These are phyloP conservation scores for Acanthococcus lagerstroemiae DNA, from an alignment of 2,888 invertebrate genomes.

Conservation along the genomic window DNA sequence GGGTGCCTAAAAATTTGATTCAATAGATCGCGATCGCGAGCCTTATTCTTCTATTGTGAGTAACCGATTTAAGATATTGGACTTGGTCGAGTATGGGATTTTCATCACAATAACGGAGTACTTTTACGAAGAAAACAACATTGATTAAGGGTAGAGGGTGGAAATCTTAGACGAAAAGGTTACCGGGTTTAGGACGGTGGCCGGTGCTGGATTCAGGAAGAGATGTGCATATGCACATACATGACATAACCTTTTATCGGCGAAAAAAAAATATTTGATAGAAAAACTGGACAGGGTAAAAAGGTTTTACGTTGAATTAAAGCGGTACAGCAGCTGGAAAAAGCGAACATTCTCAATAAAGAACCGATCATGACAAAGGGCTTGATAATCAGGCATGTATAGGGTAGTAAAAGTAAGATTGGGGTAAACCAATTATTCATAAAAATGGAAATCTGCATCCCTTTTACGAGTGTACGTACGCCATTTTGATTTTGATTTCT, in stretches of 20 bases:
- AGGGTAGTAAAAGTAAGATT: constrained; percentile 30
- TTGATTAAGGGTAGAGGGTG: constrained; percentile 24
- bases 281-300: constrained; percentile 27
- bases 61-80: constrained; percentile 24
- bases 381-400: constrained; percentile 31
- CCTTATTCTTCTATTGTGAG: not conserved
- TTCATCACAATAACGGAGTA: too few relatives aligned
- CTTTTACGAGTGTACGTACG: constrained; percentile 8
- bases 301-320: constrained; percentile 29
- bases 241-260: constrained; percentile 24
- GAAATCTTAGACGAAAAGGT: constrained; percentile 15
- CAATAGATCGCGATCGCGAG: not conserved
- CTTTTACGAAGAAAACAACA: constrained; percentile 14
- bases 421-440: constrained; percentile 32
- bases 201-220: constrained; percentile 6
- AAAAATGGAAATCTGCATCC: constrained; percentile 32
- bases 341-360: constrained; percentile 23
- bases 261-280: constrained; percentile 10
- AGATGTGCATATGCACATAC: constrained; percentile 7
- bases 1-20: too few relatives aligned
- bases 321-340: constrained; percentile 26
- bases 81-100: constrained; percentile 12
- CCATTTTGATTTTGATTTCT: constrained; percentile 27
- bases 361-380: constrained; percentile 30
- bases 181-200: constrained; percentile 3